phyloP scores from a whole-genome alignment of 2,888 invertebrate species.

The Melanchra persicariae region DNA sequence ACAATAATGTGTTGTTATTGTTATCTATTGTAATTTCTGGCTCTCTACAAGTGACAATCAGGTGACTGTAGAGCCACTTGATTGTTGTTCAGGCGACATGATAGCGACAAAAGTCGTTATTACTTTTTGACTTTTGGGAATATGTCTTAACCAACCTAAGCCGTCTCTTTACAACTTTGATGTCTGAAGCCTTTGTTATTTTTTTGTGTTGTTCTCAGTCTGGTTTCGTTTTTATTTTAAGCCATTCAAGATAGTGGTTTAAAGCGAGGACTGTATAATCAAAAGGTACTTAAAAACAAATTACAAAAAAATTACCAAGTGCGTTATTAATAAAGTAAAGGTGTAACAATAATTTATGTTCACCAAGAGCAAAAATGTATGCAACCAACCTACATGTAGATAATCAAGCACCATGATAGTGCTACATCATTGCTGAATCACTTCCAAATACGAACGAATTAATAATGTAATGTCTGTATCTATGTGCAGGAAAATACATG shows the following conservation, averaged over 20 bases:
- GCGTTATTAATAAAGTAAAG: not conserved
- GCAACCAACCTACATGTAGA: too few species aligned
- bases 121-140: conserved; percentile 46
- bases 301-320: not conserved
- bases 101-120: conserved; percentile 50
- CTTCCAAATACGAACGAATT: too few species aligned
- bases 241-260: conserved; percentile 13
- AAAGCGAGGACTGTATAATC: not conserved
- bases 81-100: conserved; percentile 32
- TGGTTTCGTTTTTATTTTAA: conserved; percentile 11
- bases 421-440: too few species aligned
- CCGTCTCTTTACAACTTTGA: conserved; percentile 26
- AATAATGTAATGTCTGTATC: too few species aligned
- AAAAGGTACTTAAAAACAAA: not conserved
- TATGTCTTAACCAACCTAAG: conserved; percentile 31
- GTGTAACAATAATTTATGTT: not conserved
- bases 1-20: conserved; percentile 76
- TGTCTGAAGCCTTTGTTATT: conserved; percentile 21
- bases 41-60: conserved; percentile 23
- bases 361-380: too few species aligned
- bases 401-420: too few species aligned
- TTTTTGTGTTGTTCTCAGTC: not conserved
- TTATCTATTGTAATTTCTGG: conserved; percentile 71
- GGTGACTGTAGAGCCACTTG: conserved; percentile 24
- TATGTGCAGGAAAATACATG: too few species aligned